Conservation (phyloP, 2,113 vertebrate genomes). For the Hassar affinis region DNA sequence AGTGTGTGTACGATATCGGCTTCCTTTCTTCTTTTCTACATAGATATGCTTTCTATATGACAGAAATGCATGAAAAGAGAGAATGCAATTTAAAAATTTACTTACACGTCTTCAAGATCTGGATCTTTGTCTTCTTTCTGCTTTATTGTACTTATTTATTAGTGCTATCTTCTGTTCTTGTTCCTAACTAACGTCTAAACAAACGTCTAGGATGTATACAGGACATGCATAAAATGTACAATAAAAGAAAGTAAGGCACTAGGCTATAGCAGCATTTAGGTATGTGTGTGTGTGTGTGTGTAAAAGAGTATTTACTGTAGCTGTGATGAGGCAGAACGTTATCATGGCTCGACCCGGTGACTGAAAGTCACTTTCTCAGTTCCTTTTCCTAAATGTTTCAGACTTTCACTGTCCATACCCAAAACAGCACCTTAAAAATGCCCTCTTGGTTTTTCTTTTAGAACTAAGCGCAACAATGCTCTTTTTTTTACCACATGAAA, state of each 20-base stretch:
- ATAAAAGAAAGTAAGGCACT: neutral
- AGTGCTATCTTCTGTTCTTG: neutral
- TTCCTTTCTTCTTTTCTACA: neutral
- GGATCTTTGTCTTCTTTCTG: neutral
- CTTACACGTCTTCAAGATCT: neutral
- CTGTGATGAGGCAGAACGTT: neutral
- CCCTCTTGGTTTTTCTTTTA: neutral
- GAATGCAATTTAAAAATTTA: neutral
- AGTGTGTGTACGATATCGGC: neutral
- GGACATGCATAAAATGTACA: neutral
- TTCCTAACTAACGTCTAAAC: neutral
- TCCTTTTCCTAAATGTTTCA: neutral
- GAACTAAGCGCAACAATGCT: neutral
- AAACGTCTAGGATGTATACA: neutral
- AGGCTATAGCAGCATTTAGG: no score
- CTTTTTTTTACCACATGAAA: neutral
- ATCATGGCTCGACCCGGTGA: neutral
- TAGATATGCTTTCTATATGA: neutral
- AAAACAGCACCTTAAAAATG: neutral
- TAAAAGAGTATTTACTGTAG: neutral
- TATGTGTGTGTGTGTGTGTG: neutral
- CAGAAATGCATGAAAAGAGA: neutral
- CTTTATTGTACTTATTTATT: neutral
- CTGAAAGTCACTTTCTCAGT: constrained; percentile 18
- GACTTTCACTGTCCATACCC: neutral